Base-by-base conservation (phyloP, 2,797 vertebrate genomes). In the Poliocrania exsul region DNA sequence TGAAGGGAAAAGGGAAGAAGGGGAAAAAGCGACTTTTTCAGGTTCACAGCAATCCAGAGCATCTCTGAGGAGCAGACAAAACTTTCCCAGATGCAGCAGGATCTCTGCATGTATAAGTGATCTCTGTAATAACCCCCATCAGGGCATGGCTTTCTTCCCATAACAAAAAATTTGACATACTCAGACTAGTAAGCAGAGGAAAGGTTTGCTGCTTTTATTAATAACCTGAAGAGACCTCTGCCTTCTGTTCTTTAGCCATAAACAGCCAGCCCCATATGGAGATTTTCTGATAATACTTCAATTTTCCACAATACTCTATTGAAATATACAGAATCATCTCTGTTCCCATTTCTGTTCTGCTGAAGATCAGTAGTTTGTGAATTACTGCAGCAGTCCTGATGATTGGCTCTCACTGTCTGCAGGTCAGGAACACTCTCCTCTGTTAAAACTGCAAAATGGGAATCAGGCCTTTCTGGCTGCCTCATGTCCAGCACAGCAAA, bases 181-280 rank as follows among this genome's bases (percentile, higher is more conserved):
- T 79, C 54, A 79, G 38, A 40, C 38, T 56, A 69, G 57, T 44
- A 81, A 70, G 47, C 37, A 86, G 74, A 81, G 24, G 40, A 93
- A 80, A 93, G 0, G 0, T 66, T 88, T 51, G 16, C 64, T 69
- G 37, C 15, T 66, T 81, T 89, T 81, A 89, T 85, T 79, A 92
- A 70, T 74, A 94, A 80, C 49, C 29, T 13, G 64, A 86, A 62
- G 71, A 66, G 56, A 82, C 80, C 70, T 46, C 33, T 73, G 40
- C 81, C 81, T 95, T 95, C 85, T 94, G 73, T 86, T 90, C 83
- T 75, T 90, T 35, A 90, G 35, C 60, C 51, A 7, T 70, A 38
- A 90, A 88, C 49, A 0, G 0, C 15, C 67, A 92, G 49, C 14
- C 18, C 20, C 78, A 60, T 56, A 38, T 16, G 31, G 73, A 88